A percentile compares a stretch with the other conserved stretches of the same genome.
phyloP scores from a whole-genome alignment of 2,113 vertebrate species.

The Aythya baeri region DNA sequence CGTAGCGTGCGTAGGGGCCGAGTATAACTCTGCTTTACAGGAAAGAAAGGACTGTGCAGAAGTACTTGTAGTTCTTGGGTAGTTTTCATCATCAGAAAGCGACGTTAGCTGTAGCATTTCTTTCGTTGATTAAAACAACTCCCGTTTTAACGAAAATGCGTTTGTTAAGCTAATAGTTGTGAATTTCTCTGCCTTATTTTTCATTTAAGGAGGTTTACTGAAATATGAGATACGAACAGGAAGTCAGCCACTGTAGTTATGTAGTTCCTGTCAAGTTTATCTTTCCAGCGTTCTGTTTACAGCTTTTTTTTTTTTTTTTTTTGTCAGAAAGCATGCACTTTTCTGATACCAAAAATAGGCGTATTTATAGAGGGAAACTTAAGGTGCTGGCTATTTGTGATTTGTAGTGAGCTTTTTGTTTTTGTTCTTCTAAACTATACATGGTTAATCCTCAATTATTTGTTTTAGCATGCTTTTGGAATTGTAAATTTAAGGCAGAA shows the following conservation, averaged over 20 bases:
- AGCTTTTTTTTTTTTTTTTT: background rate
- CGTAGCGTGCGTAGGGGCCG: background rate
- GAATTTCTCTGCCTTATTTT: background rate
- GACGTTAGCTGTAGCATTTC: conserved; percentile 5
- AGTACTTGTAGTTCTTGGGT: conserved; percentile 62
- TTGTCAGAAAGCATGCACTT: rapidly evolving
- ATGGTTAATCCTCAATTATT: background rate
- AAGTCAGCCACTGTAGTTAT: conserved; percentile 23
- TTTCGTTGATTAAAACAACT: background rate
- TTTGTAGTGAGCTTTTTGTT: background rate
- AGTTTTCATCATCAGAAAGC: conserved; percentile 74
- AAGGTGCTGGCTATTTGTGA: background rate
- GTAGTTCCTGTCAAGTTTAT: conserved; percentile 60
- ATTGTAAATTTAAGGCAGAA: background rate
- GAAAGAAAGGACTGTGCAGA: conserved; percentile 59
- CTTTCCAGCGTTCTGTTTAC: background rate
- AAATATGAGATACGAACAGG: conserved; percentile 18
- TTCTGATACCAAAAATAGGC: background rate
- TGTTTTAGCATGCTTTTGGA: background rate
- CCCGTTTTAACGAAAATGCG: background rate
- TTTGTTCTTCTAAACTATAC: background rate
- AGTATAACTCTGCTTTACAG: background rate
- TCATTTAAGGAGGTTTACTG: background rate
- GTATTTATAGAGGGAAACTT: background rate
- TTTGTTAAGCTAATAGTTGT: background rate